These are phyloP conservation scores for Lepeophtheirus salmonis DNA, from an alignment of 1,140 invertebrate genomes.

Conservation along the genomic window DNA sequence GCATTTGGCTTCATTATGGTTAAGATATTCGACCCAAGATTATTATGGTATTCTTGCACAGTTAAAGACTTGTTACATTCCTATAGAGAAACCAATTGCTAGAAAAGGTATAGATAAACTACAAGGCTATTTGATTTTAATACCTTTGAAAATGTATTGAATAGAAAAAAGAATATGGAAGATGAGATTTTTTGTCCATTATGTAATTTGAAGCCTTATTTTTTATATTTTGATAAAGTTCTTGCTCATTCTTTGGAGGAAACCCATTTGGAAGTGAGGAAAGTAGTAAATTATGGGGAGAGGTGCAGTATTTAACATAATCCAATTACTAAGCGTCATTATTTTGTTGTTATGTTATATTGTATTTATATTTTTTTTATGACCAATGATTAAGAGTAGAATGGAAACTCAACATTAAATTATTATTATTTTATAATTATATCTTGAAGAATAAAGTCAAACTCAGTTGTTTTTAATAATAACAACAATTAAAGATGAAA, in stretches of 20 bases:
- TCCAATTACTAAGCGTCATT: too few species aligned
- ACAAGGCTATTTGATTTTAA: neutral
- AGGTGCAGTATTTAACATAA: too few species aligned
- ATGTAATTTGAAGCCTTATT: neutral
- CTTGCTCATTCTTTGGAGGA: neutral
- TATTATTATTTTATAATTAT: too few species aligned
- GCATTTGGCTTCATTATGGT: neutral
- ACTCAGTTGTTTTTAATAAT: too few species aligned
- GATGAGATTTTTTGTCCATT: neutral
- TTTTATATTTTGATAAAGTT: neutral
- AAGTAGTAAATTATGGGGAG: too few species aligned
- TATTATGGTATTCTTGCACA: neutral
- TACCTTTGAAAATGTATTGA: neutral
- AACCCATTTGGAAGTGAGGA: too few species aligned
- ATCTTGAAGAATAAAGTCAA: too few species aligned
- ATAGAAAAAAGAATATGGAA: neutral
- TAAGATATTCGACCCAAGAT: neutral
- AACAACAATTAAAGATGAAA: too few species aligned
- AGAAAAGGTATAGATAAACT: neutral
- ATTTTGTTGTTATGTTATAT: too few species aligned
- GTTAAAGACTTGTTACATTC: neutral
- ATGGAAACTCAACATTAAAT: too few species aligned
- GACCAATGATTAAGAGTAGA: too few species aligned
- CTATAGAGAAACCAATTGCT: neutral
- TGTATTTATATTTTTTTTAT: too few species aligned